These are phyloP conservation scores for Siderastrea siderea DNA, from an alignment of 92 coral and sea anemone genomes.

Conservation along the genomic window DNA sequence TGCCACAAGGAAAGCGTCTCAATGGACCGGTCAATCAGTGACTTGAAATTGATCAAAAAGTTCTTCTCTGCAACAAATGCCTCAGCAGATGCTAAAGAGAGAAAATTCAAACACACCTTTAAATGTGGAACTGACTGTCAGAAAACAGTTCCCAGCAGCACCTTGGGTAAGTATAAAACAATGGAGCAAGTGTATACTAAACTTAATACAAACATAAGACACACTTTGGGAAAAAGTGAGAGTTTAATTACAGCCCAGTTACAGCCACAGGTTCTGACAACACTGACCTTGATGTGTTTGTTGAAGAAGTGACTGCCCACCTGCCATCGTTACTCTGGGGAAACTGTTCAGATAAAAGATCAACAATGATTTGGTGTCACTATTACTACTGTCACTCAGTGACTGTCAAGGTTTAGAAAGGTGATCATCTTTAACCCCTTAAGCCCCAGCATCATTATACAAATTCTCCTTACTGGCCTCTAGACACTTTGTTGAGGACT, in stretches of 20 bases:
- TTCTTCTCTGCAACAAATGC: conserved; percentile 77
- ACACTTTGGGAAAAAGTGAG: not conserved
- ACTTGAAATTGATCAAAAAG: conserved; percentile 75
- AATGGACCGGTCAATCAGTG: conserved; percentile 85
- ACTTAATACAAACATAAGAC: no score
- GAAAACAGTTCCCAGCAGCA: not conserved
- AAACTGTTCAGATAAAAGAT: conserved; percentile 39
- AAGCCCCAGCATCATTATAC: no score
- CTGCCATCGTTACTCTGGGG: conserved; percentile 73
- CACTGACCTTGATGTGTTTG: conserved; percentile 84
- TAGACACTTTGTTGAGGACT: no score
- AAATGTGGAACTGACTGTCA: not conserved
- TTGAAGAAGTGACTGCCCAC: conserved; percentile 78
- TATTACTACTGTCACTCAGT: no score
- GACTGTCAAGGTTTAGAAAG: no score
- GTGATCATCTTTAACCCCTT: no score
- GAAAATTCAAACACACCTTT: not conserved
- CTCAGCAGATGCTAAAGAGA: conserved; percentile 56
- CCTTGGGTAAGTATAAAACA: not conserved
- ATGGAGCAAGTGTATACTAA: not conserved
- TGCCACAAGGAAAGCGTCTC: conserved; percentile 94
- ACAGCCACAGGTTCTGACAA: no score
- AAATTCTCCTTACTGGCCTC: no score
- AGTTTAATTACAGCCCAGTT: not conserved
- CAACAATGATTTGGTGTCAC: no score